Percentiles rank a stretch among this genome's conserved stretches.
phyloP scores from a whole-genome alignment of 2,888 invertebrate genomes.

The Stenodema calcarata region DNA sequence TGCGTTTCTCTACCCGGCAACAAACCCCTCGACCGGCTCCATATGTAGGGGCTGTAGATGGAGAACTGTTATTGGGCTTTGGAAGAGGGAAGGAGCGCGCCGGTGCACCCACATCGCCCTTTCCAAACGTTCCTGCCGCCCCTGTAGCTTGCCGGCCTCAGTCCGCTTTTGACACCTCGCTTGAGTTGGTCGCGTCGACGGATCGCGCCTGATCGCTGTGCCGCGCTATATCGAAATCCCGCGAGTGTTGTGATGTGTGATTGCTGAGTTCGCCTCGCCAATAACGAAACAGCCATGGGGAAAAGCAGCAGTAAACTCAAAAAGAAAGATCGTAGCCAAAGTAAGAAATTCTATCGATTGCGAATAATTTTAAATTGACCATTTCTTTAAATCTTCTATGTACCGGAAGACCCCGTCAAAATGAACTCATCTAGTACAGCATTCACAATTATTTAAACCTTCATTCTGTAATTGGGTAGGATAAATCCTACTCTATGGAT shows the following conservation, averaged over 20 bases:
- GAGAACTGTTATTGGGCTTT: neutral
- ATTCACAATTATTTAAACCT: no score
- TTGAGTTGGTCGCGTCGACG: neutral
- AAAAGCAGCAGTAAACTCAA: slow-evolving; percentile 57
- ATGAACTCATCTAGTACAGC: no score
- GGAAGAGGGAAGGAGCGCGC: neutral
- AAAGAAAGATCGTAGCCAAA: slow-evolving; percentile 57
- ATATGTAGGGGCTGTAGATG: neutral
- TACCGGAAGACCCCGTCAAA: no score
- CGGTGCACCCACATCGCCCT: neutral
- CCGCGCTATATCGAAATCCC: neutral
- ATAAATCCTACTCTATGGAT: no score
- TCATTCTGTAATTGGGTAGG: no score
- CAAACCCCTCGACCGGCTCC: neutral
- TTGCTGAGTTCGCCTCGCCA: neutral
- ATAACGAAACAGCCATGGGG: slow-evolving; percentile 52
- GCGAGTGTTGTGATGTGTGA: slow-evolving; percentile 16
- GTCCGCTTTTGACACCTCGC: slow-evolving; percentile 23
- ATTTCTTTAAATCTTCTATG: no score
- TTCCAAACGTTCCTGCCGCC: neutral
- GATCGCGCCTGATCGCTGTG: neutral
- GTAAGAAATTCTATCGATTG: slow-evolving; percentile 49
- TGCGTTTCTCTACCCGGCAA: no score
- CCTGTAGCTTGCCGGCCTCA: neutral
- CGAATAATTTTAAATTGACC: no score